These are phyloP conservation scores for Rhinophrynus dorsalis DNA, from an alignment of 2,797 vertebrate species.

Conservation along the genomic window DNA sequence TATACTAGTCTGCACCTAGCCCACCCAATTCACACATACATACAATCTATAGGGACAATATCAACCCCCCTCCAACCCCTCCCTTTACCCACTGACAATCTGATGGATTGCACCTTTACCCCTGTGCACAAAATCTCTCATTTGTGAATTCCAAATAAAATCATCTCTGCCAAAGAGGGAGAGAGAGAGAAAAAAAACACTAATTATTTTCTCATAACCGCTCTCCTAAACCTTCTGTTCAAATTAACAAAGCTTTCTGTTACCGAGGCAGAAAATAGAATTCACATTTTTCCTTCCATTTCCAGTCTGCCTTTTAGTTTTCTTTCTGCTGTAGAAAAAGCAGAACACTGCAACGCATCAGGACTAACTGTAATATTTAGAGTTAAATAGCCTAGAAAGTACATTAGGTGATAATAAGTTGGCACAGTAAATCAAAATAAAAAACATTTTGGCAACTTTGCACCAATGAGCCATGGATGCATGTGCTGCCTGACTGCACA, in stretches of 20 bases:
- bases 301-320: background rate
- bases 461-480: too few relatives aligned
- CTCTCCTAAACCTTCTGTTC: slow-evolving; percentile 34
- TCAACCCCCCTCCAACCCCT: background rate
- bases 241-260: slow-evolving; percentile 32
- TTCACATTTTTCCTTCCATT: background rate
- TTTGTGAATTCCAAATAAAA: slow-evolving; percentile 50
- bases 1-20: background rate
- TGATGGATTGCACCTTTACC: slow-evolving; percentile 37
- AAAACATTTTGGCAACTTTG: too few relatives aligned
- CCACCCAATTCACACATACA: background rate
- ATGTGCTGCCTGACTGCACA: too few relatives aligned
- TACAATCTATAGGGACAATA: slow-evolving; percentile 21
- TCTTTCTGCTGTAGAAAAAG: background rate
- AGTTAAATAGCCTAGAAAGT: too few relatives aligned
- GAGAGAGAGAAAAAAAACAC: background rate
- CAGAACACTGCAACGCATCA: too few relatives aligned
- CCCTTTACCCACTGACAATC: slow-evolving; percentile 23
- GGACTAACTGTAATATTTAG: too few relatives aligned
- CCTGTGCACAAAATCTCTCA: slow-evolving; percentile 36
- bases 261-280: slow-evolving; percentile 1
- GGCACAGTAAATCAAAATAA: too few relatives aligned
- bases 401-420: too few relatives aligned
- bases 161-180: slow-evolving; percentile 32
- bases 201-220: slow-evolving; percentile 47